Base-by-base conservation (phyloP, 23 tunicate species). In the Trididemnum miniatum region DNA sequence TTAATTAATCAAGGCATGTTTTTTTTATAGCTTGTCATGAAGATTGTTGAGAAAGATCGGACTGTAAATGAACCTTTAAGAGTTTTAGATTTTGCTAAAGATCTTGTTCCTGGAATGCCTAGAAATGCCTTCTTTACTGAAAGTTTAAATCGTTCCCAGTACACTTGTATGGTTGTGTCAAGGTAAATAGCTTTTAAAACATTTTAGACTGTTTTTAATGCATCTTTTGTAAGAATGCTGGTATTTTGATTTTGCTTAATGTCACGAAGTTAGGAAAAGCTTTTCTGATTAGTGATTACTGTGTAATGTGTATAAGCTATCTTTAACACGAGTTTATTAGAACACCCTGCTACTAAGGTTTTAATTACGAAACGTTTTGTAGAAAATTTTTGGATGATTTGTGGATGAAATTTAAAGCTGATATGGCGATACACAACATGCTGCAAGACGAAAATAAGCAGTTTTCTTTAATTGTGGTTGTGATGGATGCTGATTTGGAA, bases 391-490 rank as follows among this genome's bases (percentile, higher is more conserved):
- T 93, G 30, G 35, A 69, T 22, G 88, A 80, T 65, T 84, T 79
- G 31, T 93, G 98, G 98, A 65, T 84, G 64, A 91, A 84, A 40
- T 84, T 93, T n/a, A 79, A 87, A 79, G 65, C 89, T 31, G 98
- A 93, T 71, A 93, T 93, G 98, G 84, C 93, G 7, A 93, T 93
- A 22, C 89, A 93, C 54, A 62, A 84, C 36, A 93, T 93, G 98
- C 35, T 93, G 4, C 82, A 93, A 26, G 80, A 88, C 26, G 75
- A 77, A 36, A 63, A 81, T 38, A 93, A 84, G 75, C 79, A 52
- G 35, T 85, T 84, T 65, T 77, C 84, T 34, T 78, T 88, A 20
- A 80, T 88, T 31, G 93, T 88, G 1, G 71, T 93, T 36, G 93
- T 88, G 2, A 84, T 93, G 31, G 98, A 76, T n/a, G 83, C 78